A percentile compares a stretch with the other conserved stretches of the same genome.
Conservation (phyloP, 2,797 vertebrate species). For the Aphelocoma californica region DNA sequence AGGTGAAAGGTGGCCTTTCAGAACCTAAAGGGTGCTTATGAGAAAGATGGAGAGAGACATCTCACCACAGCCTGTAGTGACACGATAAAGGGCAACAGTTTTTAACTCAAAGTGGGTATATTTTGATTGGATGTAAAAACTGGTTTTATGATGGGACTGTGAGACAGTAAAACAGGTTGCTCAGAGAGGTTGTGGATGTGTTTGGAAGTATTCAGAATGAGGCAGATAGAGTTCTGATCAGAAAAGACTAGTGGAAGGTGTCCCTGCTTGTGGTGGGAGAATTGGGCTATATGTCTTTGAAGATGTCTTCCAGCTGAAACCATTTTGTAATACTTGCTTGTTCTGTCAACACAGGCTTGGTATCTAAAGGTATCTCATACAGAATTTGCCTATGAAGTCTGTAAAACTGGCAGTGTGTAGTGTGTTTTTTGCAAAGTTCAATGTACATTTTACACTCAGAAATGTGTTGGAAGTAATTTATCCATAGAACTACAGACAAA, state of each 20-base stretch:
- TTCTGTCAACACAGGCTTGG: neutral
- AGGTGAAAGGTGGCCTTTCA: neutral
- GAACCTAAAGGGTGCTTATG: neutral
- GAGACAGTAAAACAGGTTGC: neutral
- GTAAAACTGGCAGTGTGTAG: neutral
- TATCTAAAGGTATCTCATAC: neutral
- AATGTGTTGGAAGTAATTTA: neutral
- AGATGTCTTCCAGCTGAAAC: neutral
- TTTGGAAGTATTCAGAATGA: neutral
- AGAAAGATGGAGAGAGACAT: neutral
- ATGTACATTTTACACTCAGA: neutral
- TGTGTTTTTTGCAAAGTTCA: neutral
- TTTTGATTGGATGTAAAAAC: neutral
- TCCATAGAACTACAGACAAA: neutral
- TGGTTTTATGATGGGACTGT: accelerated
- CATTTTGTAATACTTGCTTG: neutral
- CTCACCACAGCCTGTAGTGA: neutral
- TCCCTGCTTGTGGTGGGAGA: accelerated
- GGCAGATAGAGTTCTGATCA: neutral
- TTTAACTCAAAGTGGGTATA: neutral
- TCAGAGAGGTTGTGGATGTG: neutral
- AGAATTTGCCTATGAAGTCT: neutral
- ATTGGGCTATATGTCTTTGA: neutral
- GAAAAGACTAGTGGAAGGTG: neutral
- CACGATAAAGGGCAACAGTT: neutral